Conservation (phyloP, 2,797 vertebrate species). For the Ctenopoma kingsleyae region DNA sequence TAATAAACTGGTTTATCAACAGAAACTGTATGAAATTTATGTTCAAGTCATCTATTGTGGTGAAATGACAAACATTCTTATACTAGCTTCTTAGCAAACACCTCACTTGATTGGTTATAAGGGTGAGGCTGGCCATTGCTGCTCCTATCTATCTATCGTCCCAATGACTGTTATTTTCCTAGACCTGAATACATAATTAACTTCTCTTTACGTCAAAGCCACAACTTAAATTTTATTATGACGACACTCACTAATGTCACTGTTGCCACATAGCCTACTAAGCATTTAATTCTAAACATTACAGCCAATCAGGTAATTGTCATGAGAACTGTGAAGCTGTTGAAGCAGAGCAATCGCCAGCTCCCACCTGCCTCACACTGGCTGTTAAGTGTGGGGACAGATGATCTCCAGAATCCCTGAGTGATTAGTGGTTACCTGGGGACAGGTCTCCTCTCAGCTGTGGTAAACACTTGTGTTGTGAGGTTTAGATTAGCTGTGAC, state of each 20-base stretch:
- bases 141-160: constrained; percentile 5
- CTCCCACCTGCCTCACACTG: constrained; percentile 49
- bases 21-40: neutral
- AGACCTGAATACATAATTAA: constrained; percentile 32
- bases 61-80: neutral
- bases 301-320: constrained; percentile 25
- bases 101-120: too few species aligned
- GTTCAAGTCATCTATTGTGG: too few species aligned
- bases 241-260: constrained; percentile 19
- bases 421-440: constrained; percentile 70
- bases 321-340: constrained; percentile 31
- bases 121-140: neutral
- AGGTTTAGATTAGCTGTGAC: constrained; percentile 59
- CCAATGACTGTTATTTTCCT: constrained; percentile 19
- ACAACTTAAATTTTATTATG: constrained; percentile 39
- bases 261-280: constrained; percentile 22
- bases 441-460: constrained; percentile 44
- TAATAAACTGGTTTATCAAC: too few species aligned
- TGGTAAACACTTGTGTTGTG: constrained; percentile 67
- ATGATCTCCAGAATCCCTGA: constrained; percentile 62
- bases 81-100: neutral
- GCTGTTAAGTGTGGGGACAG: constrained; percentile 54
- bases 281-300: constrained; percentile 41
- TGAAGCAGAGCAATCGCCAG: constrained; percentile 37
- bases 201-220: constrained; percentile 23